Evolutionary conservation across 2,888 invertebrate species (phyloP).

Genomic region (Adelphocoris suturalis): DNA sequence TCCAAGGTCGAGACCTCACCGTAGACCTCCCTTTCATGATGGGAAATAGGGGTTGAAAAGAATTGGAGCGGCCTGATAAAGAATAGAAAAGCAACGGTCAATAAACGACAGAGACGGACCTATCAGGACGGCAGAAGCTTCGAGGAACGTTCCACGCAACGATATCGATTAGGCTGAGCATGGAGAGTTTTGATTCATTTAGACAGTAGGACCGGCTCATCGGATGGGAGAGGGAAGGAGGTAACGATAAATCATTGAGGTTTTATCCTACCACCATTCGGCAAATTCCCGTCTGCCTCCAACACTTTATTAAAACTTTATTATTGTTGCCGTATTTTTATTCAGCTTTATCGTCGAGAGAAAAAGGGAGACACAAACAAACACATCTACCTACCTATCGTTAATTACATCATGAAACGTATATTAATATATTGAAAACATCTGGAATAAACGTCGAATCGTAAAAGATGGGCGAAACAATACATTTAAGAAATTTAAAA

Average conservation of each 20-base stretch:
- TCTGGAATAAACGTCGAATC: no score
- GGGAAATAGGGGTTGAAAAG: background rate
- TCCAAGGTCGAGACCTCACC: slow-evolving; percentile 20
- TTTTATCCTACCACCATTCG: background rate
- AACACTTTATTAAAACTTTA: background rate
- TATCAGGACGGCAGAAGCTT: slow-evolving; percentile 56
- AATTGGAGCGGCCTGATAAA: slow-evolving; percentile 53
- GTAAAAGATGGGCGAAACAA: no score
- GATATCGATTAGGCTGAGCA: slow-evolving; percentile 56
- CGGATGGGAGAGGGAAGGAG: background rate
- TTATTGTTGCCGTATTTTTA: background rate
- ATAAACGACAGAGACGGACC: slow-evolving; percentile 64
- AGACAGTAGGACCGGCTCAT: slow-evolving; percentile 23
- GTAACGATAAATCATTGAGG: slow-evolving; percentile 53
- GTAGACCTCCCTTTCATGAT: background rate
- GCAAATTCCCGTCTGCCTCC: background rate
- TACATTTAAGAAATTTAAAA: no score
- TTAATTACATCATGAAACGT: no score
- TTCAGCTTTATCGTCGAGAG: background rate
- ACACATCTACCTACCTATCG: no score
- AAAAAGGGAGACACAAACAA: no score
- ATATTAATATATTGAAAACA: no score
- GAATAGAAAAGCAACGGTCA: slow-evolving; percentile 61
- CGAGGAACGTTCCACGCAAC: slow-evolving; percentile 61
- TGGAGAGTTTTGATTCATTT: slow-evolving; percentile 60